Conservation (phyloP, 2,888 invertebrate genomes). For the Hypomecis punctinalis region DNA sequence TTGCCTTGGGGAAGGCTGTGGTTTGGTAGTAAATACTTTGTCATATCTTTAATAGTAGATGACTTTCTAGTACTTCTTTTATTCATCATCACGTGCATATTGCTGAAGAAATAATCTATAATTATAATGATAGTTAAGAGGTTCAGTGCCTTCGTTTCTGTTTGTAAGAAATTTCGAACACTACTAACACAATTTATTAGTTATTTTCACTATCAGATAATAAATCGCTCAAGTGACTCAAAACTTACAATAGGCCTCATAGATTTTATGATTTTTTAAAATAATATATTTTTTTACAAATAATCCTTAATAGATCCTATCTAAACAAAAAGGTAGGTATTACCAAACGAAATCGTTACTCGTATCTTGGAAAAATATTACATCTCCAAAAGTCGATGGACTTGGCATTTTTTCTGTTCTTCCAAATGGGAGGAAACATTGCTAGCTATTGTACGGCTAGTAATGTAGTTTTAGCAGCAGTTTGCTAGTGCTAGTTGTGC, state of each 20-base stretch:
- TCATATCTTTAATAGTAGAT: conserved; percentile 40
- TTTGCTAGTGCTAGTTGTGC: too few relatives aligned
- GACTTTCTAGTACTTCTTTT: conserved; percentile 40
- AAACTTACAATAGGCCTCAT: neutral
- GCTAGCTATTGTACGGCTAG: too few relatives aligned
- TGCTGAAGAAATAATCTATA: conserved; percentile 45
- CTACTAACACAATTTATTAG: neutral
- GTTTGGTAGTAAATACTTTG: conserved; percentile 50
- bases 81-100: conserved; percentile 25
- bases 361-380: too few relatives aligned
- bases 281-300: too few relatives aligned
- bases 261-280: conserved; percentile 3
- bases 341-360: too few relatives aligned
- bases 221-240: neutral
- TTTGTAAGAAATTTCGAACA: conserved; percentile 27
- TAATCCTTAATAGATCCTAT: too few relatives aligned
- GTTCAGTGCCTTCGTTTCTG: conserved; percentile 50
- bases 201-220: neutral
- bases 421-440: too few relatives aligned
- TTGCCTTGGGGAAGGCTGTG: conserved; percentile 50
- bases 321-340: too few relatives aligned
- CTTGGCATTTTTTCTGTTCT: too few relatives aligned
- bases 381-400: too few relatives aligned
- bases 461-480: too few relatives aligned
- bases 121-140: conserved; percentile 55